These are phyloP conservation scores for Cassiopea andromeda DNA, from an alignment of 30 jellyfish, hydroid and myxozoan species.

Conservation along the genomic window DNA sequence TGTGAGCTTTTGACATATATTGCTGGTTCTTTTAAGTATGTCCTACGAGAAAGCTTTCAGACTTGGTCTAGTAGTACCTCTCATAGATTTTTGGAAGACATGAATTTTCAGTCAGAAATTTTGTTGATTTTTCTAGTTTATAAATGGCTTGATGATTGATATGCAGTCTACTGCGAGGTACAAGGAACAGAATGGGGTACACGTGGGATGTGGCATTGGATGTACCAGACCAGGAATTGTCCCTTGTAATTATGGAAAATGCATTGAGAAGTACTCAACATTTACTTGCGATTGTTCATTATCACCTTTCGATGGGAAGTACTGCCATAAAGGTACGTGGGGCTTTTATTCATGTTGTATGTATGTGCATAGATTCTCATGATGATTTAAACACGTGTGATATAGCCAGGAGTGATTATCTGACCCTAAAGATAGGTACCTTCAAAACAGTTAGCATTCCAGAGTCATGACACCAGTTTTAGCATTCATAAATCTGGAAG, in stretches of 20 bases:
- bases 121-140: constrained; percentile 38
- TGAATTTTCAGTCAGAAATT: too few relatives aligned
- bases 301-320: constrained; percentile 76
- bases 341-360: not conserved
- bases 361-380: not conserved
- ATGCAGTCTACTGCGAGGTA: constrained; percentile 26
- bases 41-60: too few relatives aligned
- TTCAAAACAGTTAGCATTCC: too few relatives aligned
- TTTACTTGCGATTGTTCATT: constrained; percentile 61
- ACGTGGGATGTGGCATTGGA: constrained; percentile 80
- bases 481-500: too few relatives aligned
- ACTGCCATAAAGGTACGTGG: constrained; percentile 73
- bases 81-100: too few relatives aligned
- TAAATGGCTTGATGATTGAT: constrained; percentile 63
- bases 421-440: too few relatives aligned
- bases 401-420: too few relatives aligned
- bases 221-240: constrained; percentile 44
- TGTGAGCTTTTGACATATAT: too few relatives aligned
- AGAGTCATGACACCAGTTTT: too few relatives aligned
- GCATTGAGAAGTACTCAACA: constrained; percentile 57
- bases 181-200: constrained; percentile 55
- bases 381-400: too few relatives aligned
- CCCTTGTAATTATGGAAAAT: constrained; percentile 75
- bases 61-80: too few relatives aligned
- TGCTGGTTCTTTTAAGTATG: too few relatives aligned